phyloP scores from a whole-genome alignment of 2,113 vertebrate species.

The Haplotaxodon microlepis region DNA sequence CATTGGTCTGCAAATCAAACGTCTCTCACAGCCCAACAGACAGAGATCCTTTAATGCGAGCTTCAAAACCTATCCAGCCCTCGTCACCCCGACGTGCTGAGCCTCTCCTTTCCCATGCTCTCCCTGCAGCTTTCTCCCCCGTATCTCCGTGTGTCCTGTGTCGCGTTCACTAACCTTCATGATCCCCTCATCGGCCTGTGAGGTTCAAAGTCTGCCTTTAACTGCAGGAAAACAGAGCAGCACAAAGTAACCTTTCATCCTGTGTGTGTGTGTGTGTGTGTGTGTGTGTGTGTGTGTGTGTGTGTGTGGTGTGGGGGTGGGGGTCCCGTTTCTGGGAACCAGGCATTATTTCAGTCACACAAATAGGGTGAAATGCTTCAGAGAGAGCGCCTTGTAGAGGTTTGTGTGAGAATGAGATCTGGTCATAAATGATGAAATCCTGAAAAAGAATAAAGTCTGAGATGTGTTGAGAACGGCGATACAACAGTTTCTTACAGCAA shows the following conservation, averaged over 20 bases:
- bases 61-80: not conserved
- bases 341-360: not conserved
- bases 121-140: not conserved
- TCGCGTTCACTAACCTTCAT: conserved; percentile 14
- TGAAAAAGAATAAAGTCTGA: not conserved
- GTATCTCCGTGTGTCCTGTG: not conserved
- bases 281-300: not conserved
- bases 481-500: not conserved
- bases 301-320: not conserved
- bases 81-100: not conserved
- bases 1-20: not conserved
- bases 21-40: not conserved
- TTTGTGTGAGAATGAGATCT: not conserved
- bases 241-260: conserved; percentile 24
- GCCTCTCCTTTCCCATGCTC: not conserved
- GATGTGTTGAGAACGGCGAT: not conserved
- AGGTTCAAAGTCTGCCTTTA: conserved; percentile 43
- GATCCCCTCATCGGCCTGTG: not conserved
- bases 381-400: not conserved
- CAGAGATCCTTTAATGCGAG: not conserved
- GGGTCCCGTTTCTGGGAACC: not conserved
- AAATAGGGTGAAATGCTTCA: not conserved
- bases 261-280: not conserved
- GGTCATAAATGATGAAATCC: not conserved
- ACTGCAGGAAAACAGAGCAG: conserved; percentile 21